Conservation (phyloP, 2,888 invertebrate genomes). For the Noctua fimbriata region DNA sequence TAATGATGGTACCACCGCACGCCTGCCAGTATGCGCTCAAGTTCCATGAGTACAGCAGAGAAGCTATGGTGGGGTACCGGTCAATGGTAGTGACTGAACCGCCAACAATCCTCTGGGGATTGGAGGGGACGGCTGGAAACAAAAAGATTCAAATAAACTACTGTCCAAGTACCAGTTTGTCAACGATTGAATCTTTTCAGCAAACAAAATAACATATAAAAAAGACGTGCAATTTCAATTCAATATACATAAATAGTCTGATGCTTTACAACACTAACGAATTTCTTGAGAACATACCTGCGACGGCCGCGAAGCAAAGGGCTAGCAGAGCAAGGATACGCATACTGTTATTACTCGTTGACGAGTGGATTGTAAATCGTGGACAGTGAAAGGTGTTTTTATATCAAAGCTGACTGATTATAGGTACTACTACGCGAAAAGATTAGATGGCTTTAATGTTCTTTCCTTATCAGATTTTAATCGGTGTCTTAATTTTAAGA, state of each 20-base stretch:
- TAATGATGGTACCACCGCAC: constrained; percentile 70
- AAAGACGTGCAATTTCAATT: no score
- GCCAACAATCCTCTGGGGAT: constrained; percentile 72
- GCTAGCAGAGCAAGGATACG: constrained; percentile 35
- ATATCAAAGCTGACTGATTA: constrained; percentile 4
- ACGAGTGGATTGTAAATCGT: constrained; percentile 8
- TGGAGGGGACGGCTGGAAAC: constrained; percentile 58
- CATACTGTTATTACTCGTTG: constrained; percentile 20
- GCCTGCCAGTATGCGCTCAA: constrained; percentile 51
- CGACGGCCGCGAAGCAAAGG: constrained; percentile 49
- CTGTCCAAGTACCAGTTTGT: not conserved
- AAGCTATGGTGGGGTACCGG: constrained; percentile 58
- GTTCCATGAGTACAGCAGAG: constrained; percentile 63
- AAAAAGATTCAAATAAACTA: not conserved
- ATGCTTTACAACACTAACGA: not conserved
- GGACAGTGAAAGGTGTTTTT: constrained; percentile 17
- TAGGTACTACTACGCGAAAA: not conserved
- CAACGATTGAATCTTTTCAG: not conserved
- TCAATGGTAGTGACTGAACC: constrained; percentile 70
- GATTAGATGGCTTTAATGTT: not conserved
- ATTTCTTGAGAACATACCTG: constrained; percentile 32
- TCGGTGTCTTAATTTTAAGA: no score
- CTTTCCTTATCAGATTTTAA: not conserved
- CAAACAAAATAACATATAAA: not conserved
- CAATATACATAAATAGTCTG: not conserved